Base-by-base conservation (phyloP, 2,113 vertebrate genomes). In the Amphiprion percula region DNA sequence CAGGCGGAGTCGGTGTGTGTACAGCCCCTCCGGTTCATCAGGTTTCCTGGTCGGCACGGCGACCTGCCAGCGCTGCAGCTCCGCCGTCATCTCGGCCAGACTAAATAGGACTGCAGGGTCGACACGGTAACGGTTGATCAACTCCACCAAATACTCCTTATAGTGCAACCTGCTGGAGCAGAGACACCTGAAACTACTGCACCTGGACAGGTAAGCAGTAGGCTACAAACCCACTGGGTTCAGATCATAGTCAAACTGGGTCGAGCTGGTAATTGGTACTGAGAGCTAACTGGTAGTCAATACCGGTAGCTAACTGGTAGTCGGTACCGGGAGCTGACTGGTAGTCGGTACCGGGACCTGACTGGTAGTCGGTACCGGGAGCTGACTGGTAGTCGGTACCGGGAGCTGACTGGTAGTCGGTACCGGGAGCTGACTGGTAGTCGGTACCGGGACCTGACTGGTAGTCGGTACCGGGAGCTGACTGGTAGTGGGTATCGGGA, bases 81-180 rank as follows among this genome's bases (percentile, higher is more conserved):
- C 94, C 0, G 77, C 79, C 28, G 50, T 73, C 53, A 94, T 77
- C 80, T 95, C 93, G 0, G 68, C 44, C 0, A 14, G 16, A 17
- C 77, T 79, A 15, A 93, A 91, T 37, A 95, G 75, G 6, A 90
- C 84, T 0, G 63, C 92, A 0, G 95, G 95, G 74, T 95, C 95
- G 2, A 90, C 84, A 16, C 3, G 17, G 24, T 78, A 83, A 60
- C 80, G 74, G 72, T 94, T 92, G n/a, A 95, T 82, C 50, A 94
- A 72, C 83, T 94, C 93, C 81, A 95, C 94, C 80, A 95, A 64
- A 55, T 46, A 81, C 84, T 95, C 94, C 81, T 94, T 94, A 52
- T 93, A 95, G 75, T 95, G 95, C 6, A 77, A 15, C 77, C 95
- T 95, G 82, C 0, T 6, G 0, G 23, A 17, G 58, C 2, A 15